Evolutionary conservation across 35 echinoderm and acorn worm species (phyloP), one percentile per base, ranked within the genome.

Genomic region (Apostichopus japonicus): DNA sequence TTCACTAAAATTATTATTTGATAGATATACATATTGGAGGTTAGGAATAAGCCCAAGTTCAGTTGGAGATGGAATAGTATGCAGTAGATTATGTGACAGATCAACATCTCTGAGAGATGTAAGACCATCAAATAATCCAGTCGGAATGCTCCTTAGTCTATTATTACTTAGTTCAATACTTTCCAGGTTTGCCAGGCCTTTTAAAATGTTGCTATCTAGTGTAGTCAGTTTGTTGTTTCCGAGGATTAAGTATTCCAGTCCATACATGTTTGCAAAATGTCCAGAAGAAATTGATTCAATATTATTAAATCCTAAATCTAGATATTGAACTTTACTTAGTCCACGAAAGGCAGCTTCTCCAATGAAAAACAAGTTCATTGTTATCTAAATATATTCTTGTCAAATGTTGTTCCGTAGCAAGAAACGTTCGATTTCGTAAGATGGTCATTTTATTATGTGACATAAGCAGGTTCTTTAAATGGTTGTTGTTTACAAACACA

Each of bases 241-340:
- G 21, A 84, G 52, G 7, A 56, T 56, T 5, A 84, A 22, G 11
- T 21, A 57, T 8, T 84, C 15, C 4, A 84, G 80, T 22, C 16
- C 17, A 19, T 22, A 1, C 14, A 84, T 54, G 4, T 14, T 54
- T 7, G 55, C 2, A 57, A 84, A 84, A 16, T 21, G 5, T 10
- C 6, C 19, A 21, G 7, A 6, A 9, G 52, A 15, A n/a, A 84
- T 2, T 10, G 53, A 56, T 5, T 24, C 0, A 9, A 84, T 55
- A 6, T 58, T 10, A 44, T 84, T 84, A 57, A 84, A 84, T 51
- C 80, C 56, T 44, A 84, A 84, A 44, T 84, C 8, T 56, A 84
- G 23, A 56, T 54, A 56, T 21, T 84, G 2, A 56, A 84, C 13
- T n/a, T 58, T 84, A 19, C 10, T 4, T 11, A 84, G 80, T n/a